A percentile compares a stretch with the other conserved stretches of the same genome.
phyloP scores from a whole-genome alignment of 2,113 vertebrate species.

The Lepus americanus region DNA sequence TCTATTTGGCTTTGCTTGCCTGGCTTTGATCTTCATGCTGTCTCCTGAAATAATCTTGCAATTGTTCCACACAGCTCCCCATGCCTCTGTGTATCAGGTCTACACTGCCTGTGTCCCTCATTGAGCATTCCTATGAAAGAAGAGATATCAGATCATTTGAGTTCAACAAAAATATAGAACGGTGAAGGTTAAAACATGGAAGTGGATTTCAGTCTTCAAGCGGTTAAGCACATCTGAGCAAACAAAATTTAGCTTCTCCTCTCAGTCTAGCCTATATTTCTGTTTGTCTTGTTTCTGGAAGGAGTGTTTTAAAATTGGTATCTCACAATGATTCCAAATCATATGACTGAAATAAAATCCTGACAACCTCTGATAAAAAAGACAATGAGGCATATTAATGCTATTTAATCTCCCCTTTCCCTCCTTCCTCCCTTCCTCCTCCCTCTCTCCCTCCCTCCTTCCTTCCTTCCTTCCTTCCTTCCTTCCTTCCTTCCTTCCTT shows the following conservation, averaged over 20 bases:
- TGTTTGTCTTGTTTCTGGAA: not conserved
- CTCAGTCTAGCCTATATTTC: not conserved
- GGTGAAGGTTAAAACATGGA: not conserved
- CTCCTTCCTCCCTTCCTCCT: not conserved
- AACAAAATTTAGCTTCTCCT: not conserved
- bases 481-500: not conserved
- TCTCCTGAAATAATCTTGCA: not conserved
- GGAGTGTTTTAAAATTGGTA: not conserved
- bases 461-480: too few relatives aligned
- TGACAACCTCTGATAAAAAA: not conserved
- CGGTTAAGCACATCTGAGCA: not conserved
- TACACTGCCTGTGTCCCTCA: not conserved
- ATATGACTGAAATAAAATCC: not conserved
- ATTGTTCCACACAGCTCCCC: not conserved
- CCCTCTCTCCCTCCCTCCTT: too few relatives aligned
- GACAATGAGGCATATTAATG: not conserved
- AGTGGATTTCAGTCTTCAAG: not conserved
- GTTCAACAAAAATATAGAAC: not conserved
- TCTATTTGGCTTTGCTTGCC: not conserved
- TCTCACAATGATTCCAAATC: constrained; percentile 30
- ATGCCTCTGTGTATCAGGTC: not conserved
- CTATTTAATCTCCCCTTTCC: not conserved
- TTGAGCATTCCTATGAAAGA: rapidly evolving
- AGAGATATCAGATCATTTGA: not conserved
- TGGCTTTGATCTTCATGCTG: not conserved